Conservation (phyloP, 2,888 invertebrate genomes). For the Labia minor region DNA sequence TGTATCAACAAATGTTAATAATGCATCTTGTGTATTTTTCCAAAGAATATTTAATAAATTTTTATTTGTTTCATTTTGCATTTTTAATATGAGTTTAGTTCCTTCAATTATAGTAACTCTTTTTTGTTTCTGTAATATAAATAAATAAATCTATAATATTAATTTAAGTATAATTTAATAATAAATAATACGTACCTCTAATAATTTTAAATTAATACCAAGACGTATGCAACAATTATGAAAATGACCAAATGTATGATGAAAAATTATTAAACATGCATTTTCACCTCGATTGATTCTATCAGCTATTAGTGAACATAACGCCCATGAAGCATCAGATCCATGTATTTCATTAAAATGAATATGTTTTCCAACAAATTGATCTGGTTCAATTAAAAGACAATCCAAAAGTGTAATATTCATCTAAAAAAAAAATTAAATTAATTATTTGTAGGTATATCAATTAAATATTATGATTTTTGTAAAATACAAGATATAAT, state of each 20-base stretch:
- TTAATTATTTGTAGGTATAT: conserved; percentile 15
- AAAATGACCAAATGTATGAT: conserved; percentile 61
- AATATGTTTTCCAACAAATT: conserved; percentile 45
- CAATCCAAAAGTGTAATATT: conserved; percentile 27
- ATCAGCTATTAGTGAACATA: conserved; percentile 54
- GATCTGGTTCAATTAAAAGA: conserved; percentile 51
- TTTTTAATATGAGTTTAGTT: neutral
- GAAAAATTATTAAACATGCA: conserved; percentile 53
- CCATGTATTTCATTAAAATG: conserved; percentile 57
- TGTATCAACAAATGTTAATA: neutral
- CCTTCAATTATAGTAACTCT: neutral
- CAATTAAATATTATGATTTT: too few relatives aligned
- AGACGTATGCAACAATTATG: conserved; percentile 39
- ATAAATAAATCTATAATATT: too few relatives aligned
- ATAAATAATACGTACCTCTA: neutral
- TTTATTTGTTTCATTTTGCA: neutral
- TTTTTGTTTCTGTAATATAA: neutral
- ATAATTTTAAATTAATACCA: neutral
- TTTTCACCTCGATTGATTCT: conserved; percentile 48
- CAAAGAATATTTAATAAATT: neutral
- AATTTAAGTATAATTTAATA: too few relatives aligned
- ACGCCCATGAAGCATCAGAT: conserved; percentile 61
- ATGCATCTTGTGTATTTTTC: neutral
- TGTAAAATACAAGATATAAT: neutral
- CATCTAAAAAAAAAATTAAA: neutral